Percentiles rank a stretch among this genome's conserved stretches.
These are phyloP conservation scores for Pachyuromys duprasi DNA, from an alignment of 2,797 vertebrate species.

Conservation along the genomic window DNA sequence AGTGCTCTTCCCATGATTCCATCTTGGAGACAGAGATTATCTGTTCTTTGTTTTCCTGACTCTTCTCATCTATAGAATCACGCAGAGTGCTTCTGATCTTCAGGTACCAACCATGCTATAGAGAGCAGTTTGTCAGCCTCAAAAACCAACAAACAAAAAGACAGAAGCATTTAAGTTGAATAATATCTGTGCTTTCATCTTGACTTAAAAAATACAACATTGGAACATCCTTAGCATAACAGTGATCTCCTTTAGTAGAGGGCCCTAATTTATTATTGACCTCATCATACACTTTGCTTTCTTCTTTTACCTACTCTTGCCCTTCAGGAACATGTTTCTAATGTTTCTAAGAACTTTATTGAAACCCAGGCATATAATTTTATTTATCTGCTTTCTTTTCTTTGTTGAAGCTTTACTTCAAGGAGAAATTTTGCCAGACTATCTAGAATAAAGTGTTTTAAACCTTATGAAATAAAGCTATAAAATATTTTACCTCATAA, in stretches of 20 bases:
- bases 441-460: slow-evolving; percentile 27
- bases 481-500: slow-evolving; percentile 36
- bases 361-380: background rate
- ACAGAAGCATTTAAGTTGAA: slow-evolving; percentile 13
- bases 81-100: background rate
- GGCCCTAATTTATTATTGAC: background rate
- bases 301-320: background rate
- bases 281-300: background rate
- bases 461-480: slow-evolving; percentile 15
- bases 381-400: slow-evolving; percentile 25
- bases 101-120: background rate
- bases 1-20: background rate
- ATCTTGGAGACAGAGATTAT: background rate
- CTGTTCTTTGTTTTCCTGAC: background rate
- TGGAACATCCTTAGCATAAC: background rate
- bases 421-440: slow-evolving; percentile 45
- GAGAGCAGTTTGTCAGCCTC: background rate
- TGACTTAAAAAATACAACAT: slow-evolving; percentile 14
- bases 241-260: background rate
- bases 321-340: background rate
- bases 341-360: slow-evolving; percentile 37
- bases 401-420: slow-evolving; percentile 51
- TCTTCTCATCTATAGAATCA: background rate
- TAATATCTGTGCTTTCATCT: slow-evolving; percentile 40
- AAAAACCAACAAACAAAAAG: background rate